Percentiles rank a stretch among this genome's conserved stretches.
These are phyloP conservation scores for Callopanchax toddi DNA, from an alignment of 2,113 vertebrate species.

Conservation along the genomic window DNA sequence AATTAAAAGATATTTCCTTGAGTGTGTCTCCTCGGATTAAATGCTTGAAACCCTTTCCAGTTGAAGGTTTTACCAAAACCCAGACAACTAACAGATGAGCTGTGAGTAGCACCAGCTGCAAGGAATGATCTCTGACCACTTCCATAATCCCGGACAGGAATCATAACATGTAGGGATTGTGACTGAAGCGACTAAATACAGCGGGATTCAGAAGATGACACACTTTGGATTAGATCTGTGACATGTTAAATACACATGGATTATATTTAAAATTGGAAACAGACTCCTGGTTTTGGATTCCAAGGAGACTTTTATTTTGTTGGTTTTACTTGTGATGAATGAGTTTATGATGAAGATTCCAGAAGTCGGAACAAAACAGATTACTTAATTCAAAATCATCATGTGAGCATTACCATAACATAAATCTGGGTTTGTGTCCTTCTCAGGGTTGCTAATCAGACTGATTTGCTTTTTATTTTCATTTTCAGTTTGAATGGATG, in stretches of 20 bases:
- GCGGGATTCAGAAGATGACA: slow-evolving; percentile 36
- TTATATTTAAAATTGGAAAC: slow-evolving; percentile 37
- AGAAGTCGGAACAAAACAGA: no score
- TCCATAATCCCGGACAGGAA: slow-evolving; percentile 44
- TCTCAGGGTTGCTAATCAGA: background rate
- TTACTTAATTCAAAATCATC: no score
- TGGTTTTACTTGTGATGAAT: slow-evolving; percentile 28
- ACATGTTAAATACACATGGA: slow-evolving; percentile 51
- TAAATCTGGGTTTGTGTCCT: slow-evolving; percentile 23
- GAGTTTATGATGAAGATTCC: slow-evolving; percentile 35
- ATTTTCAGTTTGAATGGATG: background rate
- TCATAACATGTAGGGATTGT: slow-evolving; percentile 14
- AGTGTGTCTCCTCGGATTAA: background rate
- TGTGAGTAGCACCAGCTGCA: slow-evolving; percentile 47
- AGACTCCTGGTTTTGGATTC: slow-evolving; percentile 20
- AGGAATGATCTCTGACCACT: slow-evolving; percentile 46
- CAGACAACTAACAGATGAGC: slow-evolving; percentile 39
- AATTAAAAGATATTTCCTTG: background rate
- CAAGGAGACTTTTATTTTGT: slow-evolving; percentile 11
- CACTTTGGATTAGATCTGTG: slow-evolving; percentile 37
- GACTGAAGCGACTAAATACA: slow-evolving; percentile 30
- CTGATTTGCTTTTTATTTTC: background rate
- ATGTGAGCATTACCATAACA: slow-evolving; percentile 25
- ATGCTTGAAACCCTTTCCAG: background rate
- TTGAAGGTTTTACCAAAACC: slow-evolving; percentile 30